These are phyloP conservation scores for Bothrops alternatus DNA, from an alignment of 2,797 vertebrate species.

Conservation along the genomic window DNA sequence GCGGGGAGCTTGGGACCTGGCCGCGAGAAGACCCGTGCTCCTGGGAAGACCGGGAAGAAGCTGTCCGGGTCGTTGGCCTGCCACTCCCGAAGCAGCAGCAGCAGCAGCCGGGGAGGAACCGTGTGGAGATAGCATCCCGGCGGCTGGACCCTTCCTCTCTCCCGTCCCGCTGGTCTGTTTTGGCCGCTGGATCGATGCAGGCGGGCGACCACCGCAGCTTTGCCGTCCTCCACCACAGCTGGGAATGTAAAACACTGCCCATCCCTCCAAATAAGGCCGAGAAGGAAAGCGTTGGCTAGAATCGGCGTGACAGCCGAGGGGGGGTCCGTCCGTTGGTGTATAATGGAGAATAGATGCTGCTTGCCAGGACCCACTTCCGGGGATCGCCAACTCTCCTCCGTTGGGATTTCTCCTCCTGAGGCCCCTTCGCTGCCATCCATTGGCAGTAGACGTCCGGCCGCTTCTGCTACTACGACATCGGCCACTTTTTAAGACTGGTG, in stretches of 20 bases:
- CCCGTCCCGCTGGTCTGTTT: rapidly evolving
- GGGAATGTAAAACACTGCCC: not conserved
- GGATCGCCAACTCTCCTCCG: not conserved
- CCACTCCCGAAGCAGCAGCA: not conserved
- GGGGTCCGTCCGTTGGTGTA: too few relatives aligned
- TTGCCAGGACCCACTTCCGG: too few relatives aligned
- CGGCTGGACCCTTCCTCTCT: not conserved
- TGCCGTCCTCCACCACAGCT: not conserved
- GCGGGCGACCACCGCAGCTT: not conserved
- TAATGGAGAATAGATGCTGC: not conserved
- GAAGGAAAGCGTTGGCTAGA: too few relatives aligned
- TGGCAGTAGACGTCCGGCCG: not conserved
- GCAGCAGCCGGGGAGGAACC: not conserved
- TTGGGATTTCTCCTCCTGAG: too few relatives aligned
- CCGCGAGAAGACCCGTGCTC: not conserved
- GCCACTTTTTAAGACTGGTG: not conserved
- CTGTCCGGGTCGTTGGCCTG: not conserved
- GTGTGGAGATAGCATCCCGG: slow-evolving; percentile 17
- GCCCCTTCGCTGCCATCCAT: not conserved
- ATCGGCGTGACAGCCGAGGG: too few relatives aligned
- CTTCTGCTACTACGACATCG: not conserved
- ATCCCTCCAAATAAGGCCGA: not conserved
- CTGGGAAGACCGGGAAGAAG: not conserved
- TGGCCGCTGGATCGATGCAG: too few relatives aligned
- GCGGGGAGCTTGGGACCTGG: not conserved